Evolutionary conservation across 2,113 vertebrate species (phyloP).

Genomic region (Regulus satrapa): DNA sequence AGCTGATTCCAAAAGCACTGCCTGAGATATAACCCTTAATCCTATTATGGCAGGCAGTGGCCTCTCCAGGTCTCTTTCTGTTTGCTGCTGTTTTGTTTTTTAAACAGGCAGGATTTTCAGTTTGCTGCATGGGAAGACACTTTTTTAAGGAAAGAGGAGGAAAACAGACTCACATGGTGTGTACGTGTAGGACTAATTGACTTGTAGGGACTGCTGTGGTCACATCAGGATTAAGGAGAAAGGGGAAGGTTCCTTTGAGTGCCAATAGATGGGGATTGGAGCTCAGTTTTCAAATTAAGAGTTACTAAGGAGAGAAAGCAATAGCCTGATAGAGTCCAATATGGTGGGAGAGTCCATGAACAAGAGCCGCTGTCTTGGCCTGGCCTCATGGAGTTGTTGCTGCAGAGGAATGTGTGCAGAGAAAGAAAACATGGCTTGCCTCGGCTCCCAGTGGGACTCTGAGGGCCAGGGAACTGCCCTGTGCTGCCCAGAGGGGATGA

Average conservation of each 20-base stretch:
- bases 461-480: not conserved
- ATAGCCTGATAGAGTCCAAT: not conserved
- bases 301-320: not conserved
- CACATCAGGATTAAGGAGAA: constrained; percentile 33
- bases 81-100: constrained; percentile 12
- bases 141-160: not conserved
- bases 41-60: constrained; percentile 3
- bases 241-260: constrained; percentile 33
- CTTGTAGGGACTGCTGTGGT: not conserved
- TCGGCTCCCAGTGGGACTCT: rapidly evolving
- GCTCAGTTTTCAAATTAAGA: constrained; percentile 48
- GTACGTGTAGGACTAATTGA: rapidly evolving
- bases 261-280: constrained; percentile 44
- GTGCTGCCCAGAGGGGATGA: not conserved
- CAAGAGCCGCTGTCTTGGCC: not conserved
- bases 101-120: not conserved
- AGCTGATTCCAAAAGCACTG: constrained; percentile 48
- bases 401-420: not conserved
- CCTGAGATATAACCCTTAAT: constrained; percentile 39
- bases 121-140: not conserved
- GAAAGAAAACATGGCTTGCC: not conserved
- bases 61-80: not conserved
- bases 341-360: constrained; percentile 4
- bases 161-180: not conserved
- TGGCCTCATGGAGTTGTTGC: not conserved